Conservation (phyloP, 2,797 vertebrate species). For the Ctenochaetus hawaiiensis region DNA sequence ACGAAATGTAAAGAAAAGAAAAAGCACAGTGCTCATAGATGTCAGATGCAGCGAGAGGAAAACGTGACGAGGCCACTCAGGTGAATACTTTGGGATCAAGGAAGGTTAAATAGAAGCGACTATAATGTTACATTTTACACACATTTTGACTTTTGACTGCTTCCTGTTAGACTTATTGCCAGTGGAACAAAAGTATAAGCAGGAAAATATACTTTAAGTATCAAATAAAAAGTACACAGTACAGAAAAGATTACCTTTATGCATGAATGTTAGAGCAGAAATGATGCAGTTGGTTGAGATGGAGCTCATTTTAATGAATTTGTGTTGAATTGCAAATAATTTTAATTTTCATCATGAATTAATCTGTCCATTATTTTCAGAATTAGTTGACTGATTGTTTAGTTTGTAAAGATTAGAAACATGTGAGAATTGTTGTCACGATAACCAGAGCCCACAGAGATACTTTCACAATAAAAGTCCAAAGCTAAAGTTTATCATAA, state of each 20-base stretch:
- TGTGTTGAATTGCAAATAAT: neutral
- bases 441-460: too few relatives aligned
- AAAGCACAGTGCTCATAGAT: constrained; percentile 16
- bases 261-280: neutral
- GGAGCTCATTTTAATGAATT: neutral
- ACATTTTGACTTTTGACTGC: neutral
- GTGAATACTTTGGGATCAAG: neutral
- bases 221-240: too few relatives aligned
- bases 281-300: neutral
- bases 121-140: neutral
- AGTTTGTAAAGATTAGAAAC: too few relatives aligned
- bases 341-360: neutral
- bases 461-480: neutral
- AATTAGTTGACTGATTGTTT: neutral
- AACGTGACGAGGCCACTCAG: neutral
- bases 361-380: neutral
- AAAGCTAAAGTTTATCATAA: neutral
- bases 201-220: neutral
- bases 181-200: neutral
- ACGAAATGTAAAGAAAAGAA: constrained; percentile 34
- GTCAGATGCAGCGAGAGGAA: neutral
- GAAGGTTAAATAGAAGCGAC: neutral
- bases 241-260: too few relatives aligned
- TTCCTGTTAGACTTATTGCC: neutral
- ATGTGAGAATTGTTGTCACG: too few relatives aligned